Base-by-base conservation (phyloP, 2,888 invertebrate species). In the Oxyscelio sp. region DNA sequence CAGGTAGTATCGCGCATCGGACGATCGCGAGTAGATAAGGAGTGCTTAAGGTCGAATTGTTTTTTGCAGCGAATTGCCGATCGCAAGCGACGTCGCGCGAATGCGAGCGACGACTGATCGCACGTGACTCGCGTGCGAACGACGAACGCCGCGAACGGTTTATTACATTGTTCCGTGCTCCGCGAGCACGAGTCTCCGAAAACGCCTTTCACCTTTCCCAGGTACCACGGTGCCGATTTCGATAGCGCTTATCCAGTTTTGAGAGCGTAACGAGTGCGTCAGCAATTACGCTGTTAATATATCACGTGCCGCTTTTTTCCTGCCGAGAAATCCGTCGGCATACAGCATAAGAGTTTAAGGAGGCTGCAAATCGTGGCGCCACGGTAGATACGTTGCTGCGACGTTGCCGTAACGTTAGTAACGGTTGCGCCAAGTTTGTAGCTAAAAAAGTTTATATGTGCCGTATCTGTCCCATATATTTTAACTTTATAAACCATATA, bases 231-330 rank as follows among this genome's bases (percentile, higher is more conserved):
- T 31, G 6, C 19, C 24, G 24, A 70, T 21, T 70, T 13, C 4
- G 22, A 15, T 27, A 9, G 22, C 61, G 11, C 24, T 21, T 43
- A 15, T 40, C 61, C 43, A 43, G 48, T 59, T 71, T 71, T 59
- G 59, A 58, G 71, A 71, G 71, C 71, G 71, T 59, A 59, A 71
- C 71, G 48, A 59, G 34, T 50, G 38, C 45, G 45, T 71, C 70
- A 70, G 63, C 63, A 48, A 65, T 56, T 70, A 56, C 43, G 56
- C 40, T 68, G 38, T 68, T 68, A 40, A 50, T 50, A 22, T 50
- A 5, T 50, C 22, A 34, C 11, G 34, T 34, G 34, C 11, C 34
- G 34, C 34, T 34, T 34, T 34, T 34, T 34, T 34, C n/a, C n/a
- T n/a, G n/a, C n/a, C n/a, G n/a, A n/a, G n/a, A n/a, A n/a, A n/a